Evolutionary conservation across 2,888 invertebrate genomes (phyloP), one percentile per base, ranked within the genome.

Genomic region (Oconnorella tubifera): DNA sequence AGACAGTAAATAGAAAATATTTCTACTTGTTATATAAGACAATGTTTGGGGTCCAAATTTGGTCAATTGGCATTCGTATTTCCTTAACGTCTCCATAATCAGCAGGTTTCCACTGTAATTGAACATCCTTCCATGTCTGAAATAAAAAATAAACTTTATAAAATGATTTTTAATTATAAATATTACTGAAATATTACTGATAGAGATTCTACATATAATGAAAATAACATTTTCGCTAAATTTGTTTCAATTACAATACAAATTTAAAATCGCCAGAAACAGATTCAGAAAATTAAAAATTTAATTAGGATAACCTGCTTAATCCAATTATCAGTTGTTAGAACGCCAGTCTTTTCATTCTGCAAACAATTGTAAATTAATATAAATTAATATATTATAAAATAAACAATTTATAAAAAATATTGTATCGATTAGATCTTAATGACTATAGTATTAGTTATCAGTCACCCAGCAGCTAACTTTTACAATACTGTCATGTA

Each of bases 11-110:
- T 40, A 40, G 10, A n/a, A n/a, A n/a, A n/a, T n/a, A n/a, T n/a
- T n/a, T n/a, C 59, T 67, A 73, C 73, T 68, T 72, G 63, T 73
- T 74, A 50, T 66, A 73, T 2, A 75, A 68, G 25, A 74, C 72
- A 10, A 73, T 62, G 48, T 73, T 72, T 6, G 74, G 74, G 23
- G 67, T 69, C 74, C 74, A 74, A 6, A 74, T 64, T 10, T 61
- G 58, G 1, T 68, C 66, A 3, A 66, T 64, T 3, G 75, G 75
- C 23, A 74, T 57, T 25, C 71, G 63, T 19, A 74, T 68, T 25
- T 62, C 56, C 25, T 49, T 48, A 4, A 75, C 58, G 10, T 64
- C 66, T 10, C 67, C 70, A 57, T 63, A 74, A 19, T 72, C 64
- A 6, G 27, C 29, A 1, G 70, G 65, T 25, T 74, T 58, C 74